phyloP scores from a whole-genome alignment of 1,140 invertebrate species.

The Sinonovacula constricta region DNA sequence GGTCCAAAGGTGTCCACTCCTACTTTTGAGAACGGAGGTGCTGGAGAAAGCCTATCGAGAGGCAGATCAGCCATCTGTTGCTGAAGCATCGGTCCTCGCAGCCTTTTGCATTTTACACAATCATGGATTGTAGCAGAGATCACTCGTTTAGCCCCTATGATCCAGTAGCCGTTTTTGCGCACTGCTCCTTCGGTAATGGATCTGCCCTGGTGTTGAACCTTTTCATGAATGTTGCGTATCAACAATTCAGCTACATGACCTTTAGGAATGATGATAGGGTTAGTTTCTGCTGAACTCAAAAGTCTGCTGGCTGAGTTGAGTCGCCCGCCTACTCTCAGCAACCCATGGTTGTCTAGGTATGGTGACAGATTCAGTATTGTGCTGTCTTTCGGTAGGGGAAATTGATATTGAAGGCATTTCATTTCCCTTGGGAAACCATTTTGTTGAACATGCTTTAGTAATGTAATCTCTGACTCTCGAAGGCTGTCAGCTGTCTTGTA shows the following conservation, averaged over 20 bases:
- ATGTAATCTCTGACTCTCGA: background rate
- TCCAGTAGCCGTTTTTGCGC: constrained; percentile 56
- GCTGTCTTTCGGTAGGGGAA: background rate
- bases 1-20: constrained; percentile 5
- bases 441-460: constrained; percentile 1
- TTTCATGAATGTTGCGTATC: constrained; percentile 50
- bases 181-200: constrained; percentile 45
- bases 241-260: constrained; percentile 49
- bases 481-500: too few relatives aligned
- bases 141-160: constrained; percentile 44
- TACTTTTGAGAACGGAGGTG: constrained; percentile 1
- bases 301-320: constrained; percentile 2
- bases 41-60: background rate
- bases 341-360: background rate
- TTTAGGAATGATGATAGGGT: constrained; percentile 58
- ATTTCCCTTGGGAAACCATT: constrained; percentile 22
- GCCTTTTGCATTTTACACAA: constrained; percentile 25
- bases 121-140: constrained; percentile 49
- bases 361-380: constrained; percentile 7
- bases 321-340: constrained; percentile 44
- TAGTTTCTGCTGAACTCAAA: constrained; percentile 16
- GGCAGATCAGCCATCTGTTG: constrained; percentile 55
- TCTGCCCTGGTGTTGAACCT: constrained; percentile 54
- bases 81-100: constrained; percentile 2
- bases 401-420: background rate